phyloP scores from a whole-genome alignment of 2,888 invertebrate species.

The Anagyrus pseudococci region DNA sequence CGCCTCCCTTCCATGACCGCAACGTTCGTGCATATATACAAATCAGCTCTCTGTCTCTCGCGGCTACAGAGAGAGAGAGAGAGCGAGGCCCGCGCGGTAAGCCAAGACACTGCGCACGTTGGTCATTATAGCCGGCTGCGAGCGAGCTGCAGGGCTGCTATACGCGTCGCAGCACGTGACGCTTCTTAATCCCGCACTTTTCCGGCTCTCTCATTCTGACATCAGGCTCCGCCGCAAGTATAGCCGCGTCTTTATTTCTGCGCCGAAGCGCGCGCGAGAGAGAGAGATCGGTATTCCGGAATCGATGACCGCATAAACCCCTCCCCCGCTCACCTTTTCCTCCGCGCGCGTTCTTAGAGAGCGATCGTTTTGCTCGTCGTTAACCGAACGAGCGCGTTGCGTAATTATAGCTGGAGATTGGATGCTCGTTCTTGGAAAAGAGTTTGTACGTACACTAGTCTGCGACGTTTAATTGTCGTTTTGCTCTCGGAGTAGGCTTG shows the following conservation, averaged over 20 bases:
- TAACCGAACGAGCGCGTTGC: neutral
- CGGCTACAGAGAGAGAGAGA: too few species aligned
- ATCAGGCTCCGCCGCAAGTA: neutral
- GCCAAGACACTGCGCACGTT: too few species aligned
- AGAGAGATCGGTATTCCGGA: neutral
- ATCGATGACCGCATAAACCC: neutral
- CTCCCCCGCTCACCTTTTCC: neutral
- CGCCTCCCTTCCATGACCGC: too few species aligned
- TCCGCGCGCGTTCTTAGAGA: neutral
- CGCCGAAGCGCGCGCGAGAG: neutral
- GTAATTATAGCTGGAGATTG: too few species aligned
- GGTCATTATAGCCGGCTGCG: too few species aligned
- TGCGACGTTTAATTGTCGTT: neutral
- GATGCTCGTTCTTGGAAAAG: too few species aligned
- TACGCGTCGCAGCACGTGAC: too few species aligned
- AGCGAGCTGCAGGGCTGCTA: too few species aligned
- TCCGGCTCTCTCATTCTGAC: neutral
- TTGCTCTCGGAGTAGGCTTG: neutral
- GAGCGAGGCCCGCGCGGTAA: too few species aligned
- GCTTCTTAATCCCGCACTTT: too few species aligned
- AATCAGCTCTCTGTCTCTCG: too few species aligned
- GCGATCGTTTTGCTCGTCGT: neutral
- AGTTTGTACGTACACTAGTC: neutral
- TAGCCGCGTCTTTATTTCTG: neutral
- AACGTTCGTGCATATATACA: too few species aligned